Conservation (phyloP, 2,888 invertebrate species). For the Leptodirus hochenwartii region DNA sequence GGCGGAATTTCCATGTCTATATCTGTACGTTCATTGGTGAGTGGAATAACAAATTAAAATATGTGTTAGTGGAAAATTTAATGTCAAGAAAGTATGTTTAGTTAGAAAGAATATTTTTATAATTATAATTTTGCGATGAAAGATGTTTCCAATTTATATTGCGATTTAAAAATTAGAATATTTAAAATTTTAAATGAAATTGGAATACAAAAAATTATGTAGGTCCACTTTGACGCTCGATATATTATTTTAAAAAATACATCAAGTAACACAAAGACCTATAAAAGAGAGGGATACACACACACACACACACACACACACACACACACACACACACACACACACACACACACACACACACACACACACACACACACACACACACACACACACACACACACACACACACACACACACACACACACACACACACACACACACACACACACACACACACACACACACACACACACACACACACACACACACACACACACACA, state of each 20-base stretch:
- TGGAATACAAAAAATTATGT: constrained; percentile 14
- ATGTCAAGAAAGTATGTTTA: too few species aligned
- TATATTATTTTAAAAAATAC: constrained; percentile 12
- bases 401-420: background rate
- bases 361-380: background rate
- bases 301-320: background rate
- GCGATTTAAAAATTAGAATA: constrained; percentile 9
- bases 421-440: background rate
- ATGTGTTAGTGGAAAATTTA: too few species aligned
- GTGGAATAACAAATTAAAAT: too few species aligned
- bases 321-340: background rate
- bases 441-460: background rate
- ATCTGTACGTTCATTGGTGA: too few species aligned
- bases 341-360: background rate
- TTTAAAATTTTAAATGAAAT: constrained; percentile 11
- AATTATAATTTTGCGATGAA: too few species aligned
- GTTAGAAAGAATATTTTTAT: too few species aligned
- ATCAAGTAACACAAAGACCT: constrained; percentile 16
- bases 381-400: background rate
- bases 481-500: background rate
- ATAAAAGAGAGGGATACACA: constrained; percentile 1
- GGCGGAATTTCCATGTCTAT: too few species aligned
- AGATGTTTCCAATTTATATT: constrained; percentile 14
- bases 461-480: background rate
- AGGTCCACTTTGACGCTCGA: constrained; percentile 14